Evolutionary conservation across 2,113 vertebrate genomes (phyloP).

Genomic region (Bujurquina vittata): DNA sequence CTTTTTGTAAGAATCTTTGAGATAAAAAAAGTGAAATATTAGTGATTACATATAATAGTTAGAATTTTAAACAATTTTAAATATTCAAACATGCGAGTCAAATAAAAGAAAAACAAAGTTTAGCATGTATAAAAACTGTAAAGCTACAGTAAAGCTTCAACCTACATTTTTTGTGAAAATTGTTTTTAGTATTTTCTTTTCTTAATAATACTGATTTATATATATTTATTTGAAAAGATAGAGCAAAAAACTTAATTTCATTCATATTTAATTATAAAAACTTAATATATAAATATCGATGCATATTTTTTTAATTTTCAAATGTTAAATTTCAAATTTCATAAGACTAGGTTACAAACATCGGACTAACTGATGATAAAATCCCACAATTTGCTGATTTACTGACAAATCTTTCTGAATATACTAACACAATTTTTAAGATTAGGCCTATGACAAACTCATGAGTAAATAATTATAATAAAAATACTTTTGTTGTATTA

Average conservation of each 20-base stretch:
- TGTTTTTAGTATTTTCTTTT: neutral
- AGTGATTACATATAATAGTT: neutral
- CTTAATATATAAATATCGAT: neutral
- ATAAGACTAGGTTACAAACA: neutral
- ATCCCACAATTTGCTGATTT: neutral
- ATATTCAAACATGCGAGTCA: neutral
- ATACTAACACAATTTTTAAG: neutral
- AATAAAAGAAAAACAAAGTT: neutral
- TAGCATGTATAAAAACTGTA: neutral
- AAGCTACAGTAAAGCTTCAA: neutral
- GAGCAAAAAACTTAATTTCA: neutral
- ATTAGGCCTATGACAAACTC: neutral
- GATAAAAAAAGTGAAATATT: neutral
- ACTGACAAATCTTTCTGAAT: neutral
- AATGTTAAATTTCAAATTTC: neutral
- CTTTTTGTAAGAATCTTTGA: neutral
- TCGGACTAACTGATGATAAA: neutral
- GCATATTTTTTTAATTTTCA: neutral
- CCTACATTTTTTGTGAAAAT: neutral
- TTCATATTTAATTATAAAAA: neutral
- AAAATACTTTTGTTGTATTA: neutral
- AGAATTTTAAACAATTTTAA: neutral
- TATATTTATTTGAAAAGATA: neutral
- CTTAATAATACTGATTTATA: slow-evolving; percentile 2
- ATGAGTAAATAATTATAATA: neutral